Conservation (phyloP, 1,140 invertebrate species). For the Drosophila saltans region DNA sequence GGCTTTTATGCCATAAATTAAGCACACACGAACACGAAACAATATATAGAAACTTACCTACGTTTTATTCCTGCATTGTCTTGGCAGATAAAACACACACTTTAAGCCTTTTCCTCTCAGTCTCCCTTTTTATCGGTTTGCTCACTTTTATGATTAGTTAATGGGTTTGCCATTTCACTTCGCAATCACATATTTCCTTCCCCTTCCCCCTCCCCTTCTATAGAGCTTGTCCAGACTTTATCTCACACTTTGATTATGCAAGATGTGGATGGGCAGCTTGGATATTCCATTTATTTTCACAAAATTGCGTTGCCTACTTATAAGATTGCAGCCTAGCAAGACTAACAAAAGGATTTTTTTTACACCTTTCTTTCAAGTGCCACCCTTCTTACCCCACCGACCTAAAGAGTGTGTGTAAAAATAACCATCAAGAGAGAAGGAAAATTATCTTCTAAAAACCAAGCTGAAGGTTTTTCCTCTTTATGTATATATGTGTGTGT, state of each 20-base stretch:
- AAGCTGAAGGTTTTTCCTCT: conserved; percentile 1
- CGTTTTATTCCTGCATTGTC: conserved; percentile 5
- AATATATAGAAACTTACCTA: neutral
- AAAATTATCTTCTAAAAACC: conserved; percentile 11
- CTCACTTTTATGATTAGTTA: conserved; percentile 71
- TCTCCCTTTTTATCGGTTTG: conserved; percentile 4
- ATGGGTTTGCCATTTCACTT: conserved; percentile 72
- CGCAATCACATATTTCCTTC: conserved; percentile 35
- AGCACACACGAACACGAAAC: neutral
- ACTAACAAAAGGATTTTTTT: conserved; percentile 44
- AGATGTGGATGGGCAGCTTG: neutral
- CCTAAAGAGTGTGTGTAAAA: conserved; percentile 8
- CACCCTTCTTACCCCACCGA: neutral
- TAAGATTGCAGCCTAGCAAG: neutral
- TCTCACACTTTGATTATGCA: neutral
- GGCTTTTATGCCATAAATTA: conserved; percentile 8
- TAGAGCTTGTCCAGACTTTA: neutral
- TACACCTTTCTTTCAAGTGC: conserved; percentile 30
- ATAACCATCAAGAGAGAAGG: conserved; percentile 8
- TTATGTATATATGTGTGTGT: neutral
- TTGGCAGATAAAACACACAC: conserved; percentile 6
- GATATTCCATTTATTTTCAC: neutral
- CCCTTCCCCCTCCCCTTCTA: neutral
- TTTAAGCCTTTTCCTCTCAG: conserved; percentile 11
- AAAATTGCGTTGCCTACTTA: conserved; percentile 4